A percentile compares a stretch with the other conserved stretches of the same genome.
Conservation (phyloP, 2,113 vertebrate species). For the Gadus chalcogrammus region DNA sequence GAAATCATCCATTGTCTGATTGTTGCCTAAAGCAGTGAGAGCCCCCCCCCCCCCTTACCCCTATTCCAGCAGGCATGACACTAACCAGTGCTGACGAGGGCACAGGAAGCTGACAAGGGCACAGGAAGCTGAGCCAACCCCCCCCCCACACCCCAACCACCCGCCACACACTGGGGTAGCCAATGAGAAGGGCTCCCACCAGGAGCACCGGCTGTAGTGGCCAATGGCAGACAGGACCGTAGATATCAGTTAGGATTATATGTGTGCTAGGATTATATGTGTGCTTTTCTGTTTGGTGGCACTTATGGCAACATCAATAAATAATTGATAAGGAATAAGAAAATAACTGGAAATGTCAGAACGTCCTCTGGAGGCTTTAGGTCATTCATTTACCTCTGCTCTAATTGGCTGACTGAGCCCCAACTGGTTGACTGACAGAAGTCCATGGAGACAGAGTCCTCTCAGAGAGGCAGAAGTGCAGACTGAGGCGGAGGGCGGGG, state of each 20-base stretch:
- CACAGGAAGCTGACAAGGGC: neutral
- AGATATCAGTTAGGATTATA: neutral
- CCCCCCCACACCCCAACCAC: conserved; percentile 3
- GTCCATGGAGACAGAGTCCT: too few relatives aligned
- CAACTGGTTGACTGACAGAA: too few relatives aligned
- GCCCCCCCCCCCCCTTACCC: conserved; percentile 18
- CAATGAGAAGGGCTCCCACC: conserved; percentile 30
- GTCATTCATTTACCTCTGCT: too few relatives aligned
- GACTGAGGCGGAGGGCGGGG: too few relatives aligned
- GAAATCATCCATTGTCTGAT: conserved; percentile 50
- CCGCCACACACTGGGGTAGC: conserved; percentile 18
- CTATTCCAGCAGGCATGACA: conserved; percentile 49
- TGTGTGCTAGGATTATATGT: too few relatives aligned
- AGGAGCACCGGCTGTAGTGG: conserved; percentile 4
- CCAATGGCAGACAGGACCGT: neutral
- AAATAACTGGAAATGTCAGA: too few relatives aligned
- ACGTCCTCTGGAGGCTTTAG: too few relatives aligned
- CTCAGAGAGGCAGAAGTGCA: too few relatives aligned
- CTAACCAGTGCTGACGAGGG: conserved; percentile 59
- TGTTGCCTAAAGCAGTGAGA: conserved; percentile 54
- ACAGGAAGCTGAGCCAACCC: conserved; percentile 37
- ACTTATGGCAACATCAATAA: too few relatives aligned
- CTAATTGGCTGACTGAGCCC: too few relatives aligned
- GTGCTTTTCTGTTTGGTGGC: too few relatives aligned
- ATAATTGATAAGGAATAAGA: too few relatives aligned